Conservation (phyloP, 2,888 invertebrate species). For the Calliphora vomitoria region DNA sequence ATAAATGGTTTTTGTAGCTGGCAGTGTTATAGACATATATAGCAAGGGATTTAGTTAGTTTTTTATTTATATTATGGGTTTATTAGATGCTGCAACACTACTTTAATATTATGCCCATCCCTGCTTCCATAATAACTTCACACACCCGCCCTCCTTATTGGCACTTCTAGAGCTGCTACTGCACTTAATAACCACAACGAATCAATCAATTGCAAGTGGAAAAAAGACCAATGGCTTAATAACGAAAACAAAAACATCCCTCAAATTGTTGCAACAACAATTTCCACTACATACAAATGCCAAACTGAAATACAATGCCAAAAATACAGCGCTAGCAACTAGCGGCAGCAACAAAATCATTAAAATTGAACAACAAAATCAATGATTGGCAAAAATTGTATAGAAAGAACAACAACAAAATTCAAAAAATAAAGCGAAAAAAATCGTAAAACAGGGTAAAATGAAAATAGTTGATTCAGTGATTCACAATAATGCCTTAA, state of each 20-base stretch:
- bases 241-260: conserved; percentile 47
- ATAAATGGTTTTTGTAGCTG: too few relatives aligned
- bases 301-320: conserved; percentile 4
- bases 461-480: conserved; percentile 16
- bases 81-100: too few relatives aligned
- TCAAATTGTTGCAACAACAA: conserved; percentile 28
- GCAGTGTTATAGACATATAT: too few relatives aligned
- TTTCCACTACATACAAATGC: neutral
- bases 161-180: conserved; percentile 8
- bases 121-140: conserved; percentile 3
- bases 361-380: conserved; percentile 44
- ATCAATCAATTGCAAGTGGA: conserved; percentile 67
- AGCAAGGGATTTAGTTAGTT: too few relatives aligned
- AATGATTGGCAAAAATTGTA: conserved; percentile 47
- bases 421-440: neutral
- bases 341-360: conserved; percentile 28
- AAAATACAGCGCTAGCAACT: neutral
- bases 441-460: neutral
- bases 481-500: conserved; percentile 54
- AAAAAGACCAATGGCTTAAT: conserved; percentile 48
- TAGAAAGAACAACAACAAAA: neutral
- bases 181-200: conserved; percentile 70
- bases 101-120: neutral
- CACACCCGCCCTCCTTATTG: neutral
- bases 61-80: too few relatives aligned